These are phyloP conservation scores for Ceraclea dissimilis DNA, from an alignment of 2,888 invertebrate genomes.

Conservation along the genomic window DNA sequence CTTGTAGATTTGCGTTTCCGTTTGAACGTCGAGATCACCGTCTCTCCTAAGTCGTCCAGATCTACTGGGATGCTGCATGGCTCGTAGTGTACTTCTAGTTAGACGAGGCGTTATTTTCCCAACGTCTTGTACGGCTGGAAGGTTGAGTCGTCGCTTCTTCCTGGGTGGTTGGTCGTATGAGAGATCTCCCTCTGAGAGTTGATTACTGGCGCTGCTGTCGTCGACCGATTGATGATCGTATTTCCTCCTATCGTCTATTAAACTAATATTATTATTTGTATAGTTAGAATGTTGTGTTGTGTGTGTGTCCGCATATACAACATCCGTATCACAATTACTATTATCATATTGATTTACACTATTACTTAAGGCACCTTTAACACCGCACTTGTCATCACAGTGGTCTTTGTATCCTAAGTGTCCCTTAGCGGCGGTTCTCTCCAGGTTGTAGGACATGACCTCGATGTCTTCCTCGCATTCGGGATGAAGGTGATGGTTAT, in stretches of 20 bases:
- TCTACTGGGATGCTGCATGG: conserved; percentile 7
- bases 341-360: neutral
- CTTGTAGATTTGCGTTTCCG: neutral
- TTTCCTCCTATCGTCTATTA: neutral
- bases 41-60: conserved; percentile 9
- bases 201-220: neutral
- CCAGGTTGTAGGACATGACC: conserved; percentile 17
- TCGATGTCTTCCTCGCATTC: conserved; percentile 14
- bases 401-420: neutral
- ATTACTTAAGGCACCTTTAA: neutral
- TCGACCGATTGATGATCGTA: neutral
- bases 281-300: neutral
- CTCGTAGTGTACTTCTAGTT: conserved; percentile 4
- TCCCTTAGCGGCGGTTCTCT: neutral
- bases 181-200: neutral
- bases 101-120: neutral
- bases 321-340: neutral
- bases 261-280: neutral
- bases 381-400: too few species aligned
- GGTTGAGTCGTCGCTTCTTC: conserved; percentile 3
- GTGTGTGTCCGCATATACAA: too few species aligned
- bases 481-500: neutral
- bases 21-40: neutral
- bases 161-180: conserved; percentile 4
- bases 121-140: neutral